phyloP scores from a whole-genome alignment of 2,113 vertebrate genomes.

The Scomber colias region DNA sequence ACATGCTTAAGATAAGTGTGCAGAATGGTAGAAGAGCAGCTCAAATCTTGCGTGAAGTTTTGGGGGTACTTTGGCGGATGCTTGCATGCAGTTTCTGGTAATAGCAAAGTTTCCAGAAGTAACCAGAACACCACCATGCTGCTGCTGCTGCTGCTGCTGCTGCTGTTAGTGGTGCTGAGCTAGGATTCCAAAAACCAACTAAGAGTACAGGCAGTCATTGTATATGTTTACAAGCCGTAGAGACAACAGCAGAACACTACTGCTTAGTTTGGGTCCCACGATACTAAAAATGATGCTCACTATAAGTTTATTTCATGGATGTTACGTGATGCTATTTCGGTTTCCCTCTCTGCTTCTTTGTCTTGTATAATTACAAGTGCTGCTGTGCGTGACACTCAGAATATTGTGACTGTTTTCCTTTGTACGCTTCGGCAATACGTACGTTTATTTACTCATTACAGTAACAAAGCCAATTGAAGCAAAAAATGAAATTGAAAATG shows the following conservation, averaged over 20 bases:
- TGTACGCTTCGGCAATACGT: background rate
- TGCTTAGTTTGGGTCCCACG: background rate
- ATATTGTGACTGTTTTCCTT: background rate
- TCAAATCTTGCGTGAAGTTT: background rate
- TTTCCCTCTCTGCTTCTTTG: background rate
- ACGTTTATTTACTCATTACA: background rate
- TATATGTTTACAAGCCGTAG: background rate
- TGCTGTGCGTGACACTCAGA: too few species aligned
- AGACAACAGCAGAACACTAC: background rate
- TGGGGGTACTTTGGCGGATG: background rate
- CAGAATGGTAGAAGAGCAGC: too few species aligned
- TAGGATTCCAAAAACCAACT: background rate
- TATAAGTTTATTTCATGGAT: background rate
- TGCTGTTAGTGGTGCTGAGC: too few species aligned
- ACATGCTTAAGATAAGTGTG: background rate
- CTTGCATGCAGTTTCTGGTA: background rate
- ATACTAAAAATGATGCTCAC: background rate
- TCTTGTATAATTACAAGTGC: background rate
- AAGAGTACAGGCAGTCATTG: background rate
- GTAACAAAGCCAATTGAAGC: background rate
- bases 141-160: background rate
- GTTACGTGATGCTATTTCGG: background rate
- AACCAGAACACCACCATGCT: background rate
- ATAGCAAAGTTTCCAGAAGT: background rate
- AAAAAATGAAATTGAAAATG: background rate